Evolutionary conservation across 2,888 invertebrate species (phyloP).

Genomic region (Megamerina dolium): DNA sequence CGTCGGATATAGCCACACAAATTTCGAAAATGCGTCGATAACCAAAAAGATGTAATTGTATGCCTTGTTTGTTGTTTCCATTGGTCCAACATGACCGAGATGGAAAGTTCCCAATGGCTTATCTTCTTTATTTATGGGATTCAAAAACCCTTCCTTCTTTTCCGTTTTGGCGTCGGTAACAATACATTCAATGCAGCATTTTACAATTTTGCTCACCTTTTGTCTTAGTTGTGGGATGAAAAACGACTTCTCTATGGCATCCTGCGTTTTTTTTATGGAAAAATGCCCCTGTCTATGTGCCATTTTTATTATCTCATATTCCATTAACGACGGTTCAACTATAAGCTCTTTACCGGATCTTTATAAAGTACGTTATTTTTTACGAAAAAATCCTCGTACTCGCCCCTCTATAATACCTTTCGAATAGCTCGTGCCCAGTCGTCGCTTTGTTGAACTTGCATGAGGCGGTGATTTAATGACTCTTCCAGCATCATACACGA

Average conservation of each 20-base stretch:
- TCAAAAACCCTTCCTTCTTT: conserved; percentile 15
- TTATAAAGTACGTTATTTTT: no score
- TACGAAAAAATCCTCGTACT: no score
- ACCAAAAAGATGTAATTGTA: conserved; percentile 13
- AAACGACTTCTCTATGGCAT: no score
- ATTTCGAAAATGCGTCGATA: no score
- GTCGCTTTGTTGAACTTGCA: conserved; percentile 5
- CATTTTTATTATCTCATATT: no score
- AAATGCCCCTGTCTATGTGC: no score
- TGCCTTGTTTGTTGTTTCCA: conserved; percentile 8
- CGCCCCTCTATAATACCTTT: conserved; percentile 9
- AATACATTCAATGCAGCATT: conserved; percentile 18
- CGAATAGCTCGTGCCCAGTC: conserved; percentile 14
- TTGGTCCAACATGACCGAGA: conserved; percentile 16
- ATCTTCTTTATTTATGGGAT: conserved; percentile 16
- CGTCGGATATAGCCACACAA: no score
- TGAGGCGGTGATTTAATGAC: conserved; percentile 8
- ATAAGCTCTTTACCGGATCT: no score
- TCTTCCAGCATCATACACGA: conserved; percentile 13
- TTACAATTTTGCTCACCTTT: conserved; percentile 15
- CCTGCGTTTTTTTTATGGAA: no score
- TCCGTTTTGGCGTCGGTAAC: conserved; percentile 13
- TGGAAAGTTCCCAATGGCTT: conserved; percentile 12
- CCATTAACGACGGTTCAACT: no score
- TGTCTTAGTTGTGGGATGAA: conserved; percentile 14